Evolutionary conservation across 2,797 vertebrate species (phyloP), one percentile per base, ranked within the genome.

Genomic region (Zenarchopterus dispar): DNA sequence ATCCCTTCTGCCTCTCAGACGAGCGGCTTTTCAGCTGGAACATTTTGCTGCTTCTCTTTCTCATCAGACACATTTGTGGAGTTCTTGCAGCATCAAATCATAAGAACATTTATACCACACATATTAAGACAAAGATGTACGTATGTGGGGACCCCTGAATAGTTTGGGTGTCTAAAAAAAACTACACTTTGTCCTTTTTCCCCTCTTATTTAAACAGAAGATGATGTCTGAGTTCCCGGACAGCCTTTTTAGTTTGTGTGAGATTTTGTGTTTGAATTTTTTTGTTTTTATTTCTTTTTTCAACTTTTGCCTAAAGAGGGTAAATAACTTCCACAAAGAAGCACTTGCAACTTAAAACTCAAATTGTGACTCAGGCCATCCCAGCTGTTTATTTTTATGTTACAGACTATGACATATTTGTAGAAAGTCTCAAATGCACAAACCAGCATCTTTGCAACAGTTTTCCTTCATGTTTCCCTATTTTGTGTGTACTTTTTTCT

Each of bases 341-440:
- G 74, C 79, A 84, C 70, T 79, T 74, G 59, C 61, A 75, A 67
- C 54, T 57, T 16, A 46, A 21, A 46, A 61, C 17, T 67, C 16
- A 50, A 60, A 56, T 19, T 10, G 23, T 45, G 13, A 42, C 22
- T 53, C n/a, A 21, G 1, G 56, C 59, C 17, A 16, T 64, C 17
- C 23, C 8, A 0, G 36, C 44, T 60, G 42, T 9, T 57, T 67
- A 26, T 45, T 58, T 44, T 18, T 46, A 46, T 19, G 22, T 62
- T 49, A 26, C 52, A 63, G 60, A 67, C 17, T 7, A n/a, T 23
- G 43, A 62, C 15, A 0, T 56, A 24, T 72, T 67, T n/a, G 21
- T 26, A 39, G 41, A 21, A 16, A 62, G 18, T 24, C 16, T 24
- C 16, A 2, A 77, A 67, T 0, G 1, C 50, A 53, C 56, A 63